These are phyloP conservation scores for Drosophila neocordata DNA, from an alignment of 1,140 invertebrate genomes.

Conservation along the genomic window DNA sequence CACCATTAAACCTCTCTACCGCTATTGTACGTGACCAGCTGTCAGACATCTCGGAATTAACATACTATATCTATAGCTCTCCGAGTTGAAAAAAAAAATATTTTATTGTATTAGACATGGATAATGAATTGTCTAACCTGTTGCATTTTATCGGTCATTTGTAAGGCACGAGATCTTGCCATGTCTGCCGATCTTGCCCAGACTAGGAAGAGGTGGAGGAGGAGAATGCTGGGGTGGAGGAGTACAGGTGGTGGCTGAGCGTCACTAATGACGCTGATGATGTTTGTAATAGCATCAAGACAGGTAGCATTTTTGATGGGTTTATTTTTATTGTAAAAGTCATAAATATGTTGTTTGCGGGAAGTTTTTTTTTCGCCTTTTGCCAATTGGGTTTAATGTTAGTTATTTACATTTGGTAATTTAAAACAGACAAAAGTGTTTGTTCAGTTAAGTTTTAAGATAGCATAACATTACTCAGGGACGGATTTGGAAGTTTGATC, in stretches of 20 bases:
- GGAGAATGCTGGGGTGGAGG: neutral
- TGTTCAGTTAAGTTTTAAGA: neutral
- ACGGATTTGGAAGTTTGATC: neutral
- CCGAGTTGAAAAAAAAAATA: slow-evolving; percentile 21
- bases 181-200: slow-evolving; percentile 32
- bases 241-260: neutral
- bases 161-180: slow-evolving; percentile 52
- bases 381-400: neutral
- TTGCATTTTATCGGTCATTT: slow-evolving; percentile 48
- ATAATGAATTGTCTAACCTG: slow-evolving; percentile 45
- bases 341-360: slow-evolving; percentile 12
- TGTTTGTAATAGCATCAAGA: slow-evolving; percentile 32
- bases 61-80: neutral
- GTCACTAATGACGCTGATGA: neutral
- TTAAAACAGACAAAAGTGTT: neutral
- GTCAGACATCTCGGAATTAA: slow-evolving; percentile 31
- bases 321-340: slow-evolving; percentile 33
- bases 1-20: neutral
- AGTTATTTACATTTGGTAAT: slow-evolving; percentile 14
- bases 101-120: slow-evolving; percentile 46
- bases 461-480: neutral
- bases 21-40: slow-evolving; percentile 36
- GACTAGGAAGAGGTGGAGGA: neutral
- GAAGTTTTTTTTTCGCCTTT: neutral
- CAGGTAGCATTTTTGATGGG: slow-evolving; percentile 39